Evolutionary conservation across 35 echinoderm and acorn worm genomes (phyloP).

Genomic region (Heliocidaris erythrogramma): DNA sequence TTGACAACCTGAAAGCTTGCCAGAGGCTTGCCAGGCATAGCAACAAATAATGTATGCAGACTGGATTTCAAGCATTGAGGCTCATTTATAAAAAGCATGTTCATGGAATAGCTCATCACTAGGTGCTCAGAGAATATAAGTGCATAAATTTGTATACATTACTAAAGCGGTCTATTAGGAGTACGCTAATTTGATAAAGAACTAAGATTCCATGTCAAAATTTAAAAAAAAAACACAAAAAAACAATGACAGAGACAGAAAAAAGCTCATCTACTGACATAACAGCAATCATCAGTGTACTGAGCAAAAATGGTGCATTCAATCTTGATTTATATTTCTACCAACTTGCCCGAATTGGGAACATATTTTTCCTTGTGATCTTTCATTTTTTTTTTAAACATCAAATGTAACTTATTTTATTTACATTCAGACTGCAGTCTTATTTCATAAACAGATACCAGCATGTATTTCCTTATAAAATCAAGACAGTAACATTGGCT

Average conservation of each 20-base stretch:
- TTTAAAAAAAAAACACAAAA: neutral
- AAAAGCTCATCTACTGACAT: neutral
- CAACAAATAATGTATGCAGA: too few species aligned
- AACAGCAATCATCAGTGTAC: neutral
- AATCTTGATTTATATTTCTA: neutral
- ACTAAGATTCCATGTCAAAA: neutral
- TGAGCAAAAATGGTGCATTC: neutral
- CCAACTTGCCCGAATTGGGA: too few species aligned
- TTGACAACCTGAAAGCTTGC: too few species aligned
- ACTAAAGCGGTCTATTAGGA: too few species aligned
- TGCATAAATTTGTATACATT: too few species aligned
- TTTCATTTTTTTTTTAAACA: neutral
- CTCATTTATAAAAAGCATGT: too few species aligned
- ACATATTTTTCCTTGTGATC: too few species aligned
- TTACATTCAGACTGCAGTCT: neutral
- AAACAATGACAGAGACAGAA: neutral
- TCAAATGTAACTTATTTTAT: neutral
- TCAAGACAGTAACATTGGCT: neutral
- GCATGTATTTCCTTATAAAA: neutral
- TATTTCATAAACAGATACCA: neutral
- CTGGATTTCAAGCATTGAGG: too few species aligned
- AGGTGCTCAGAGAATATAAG: too few species aligned
- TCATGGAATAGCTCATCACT: too few species aligned
- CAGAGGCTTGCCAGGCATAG: too few species aligned
- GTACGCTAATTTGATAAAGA: neutral